Evolutionary conservation across 2,797 vertebrate genomes (phyloP).

Genomic region (Tolypeutes matacus): DNA sequence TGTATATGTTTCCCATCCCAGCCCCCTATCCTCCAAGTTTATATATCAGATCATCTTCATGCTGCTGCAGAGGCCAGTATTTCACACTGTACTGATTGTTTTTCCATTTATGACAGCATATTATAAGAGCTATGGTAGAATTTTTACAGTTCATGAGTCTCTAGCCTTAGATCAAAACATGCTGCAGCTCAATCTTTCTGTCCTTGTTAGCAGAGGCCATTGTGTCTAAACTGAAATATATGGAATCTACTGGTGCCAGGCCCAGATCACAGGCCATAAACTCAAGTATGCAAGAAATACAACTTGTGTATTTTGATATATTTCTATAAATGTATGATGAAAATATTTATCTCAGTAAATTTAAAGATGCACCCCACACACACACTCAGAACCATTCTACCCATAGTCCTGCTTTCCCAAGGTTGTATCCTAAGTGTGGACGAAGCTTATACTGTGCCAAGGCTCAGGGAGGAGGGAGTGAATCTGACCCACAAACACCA

Average conservation of each 20-base stretch:
- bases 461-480: not conserved
- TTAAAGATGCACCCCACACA: not conserved
- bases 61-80: slow-evolving; percentile 4
- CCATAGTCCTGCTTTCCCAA: not conserved
- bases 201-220: slow-evolving; percentile 43
- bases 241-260: not conserved
- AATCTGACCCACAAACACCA: not conserved
- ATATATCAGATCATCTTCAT: slow-evolving; percentile 34
- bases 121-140: slow-evolving; percentile 3
- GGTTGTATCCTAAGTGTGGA: not conserved
- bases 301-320: not conserved
- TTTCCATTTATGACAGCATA: slow-evolving; percentile 56
- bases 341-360: slow-evolving; percentile 22
- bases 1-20: not conserved
- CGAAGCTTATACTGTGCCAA: not conserved
- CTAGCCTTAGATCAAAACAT: slow-evolving; percentile 49
- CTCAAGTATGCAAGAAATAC: not conserved
- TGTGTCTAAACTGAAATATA: slow-evolving; percentile 15
- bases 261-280: not conserved
- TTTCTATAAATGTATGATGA: not conserved
- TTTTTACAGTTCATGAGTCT: slow-evolving; percentile 61
- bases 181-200: slow-evolving; percentile 19
- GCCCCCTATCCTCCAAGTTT: not conserved
- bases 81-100: slow-evolving; percentile 4
- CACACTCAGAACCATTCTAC: not conserved